A percentile compares a stretch with the other conserved stretches of the same genome.
Evolutionary conservation across 2,113 vertebrate genomes (phyloP).

Genomic region (Mirza zaza): DNA sequence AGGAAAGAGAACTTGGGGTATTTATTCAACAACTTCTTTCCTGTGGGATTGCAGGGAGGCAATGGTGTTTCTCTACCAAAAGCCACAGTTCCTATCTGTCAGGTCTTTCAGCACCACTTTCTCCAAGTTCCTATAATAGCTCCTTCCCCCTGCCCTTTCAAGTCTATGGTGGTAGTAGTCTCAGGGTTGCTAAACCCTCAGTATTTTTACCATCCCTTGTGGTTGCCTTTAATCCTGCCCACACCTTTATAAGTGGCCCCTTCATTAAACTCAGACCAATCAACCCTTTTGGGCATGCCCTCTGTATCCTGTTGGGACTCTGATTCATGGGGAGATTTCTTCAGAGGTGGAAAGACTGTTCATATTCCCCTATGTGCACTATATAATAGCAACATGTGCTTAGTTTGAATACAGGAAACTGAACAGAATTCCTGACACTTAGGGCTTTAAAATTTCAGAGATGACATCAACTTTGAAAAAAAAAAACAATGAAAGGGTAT

Average conservation of each 20-base stretch:
- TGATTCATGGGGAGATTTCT: constrained; percentile 21
- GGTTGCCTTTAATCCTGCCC: background rate
- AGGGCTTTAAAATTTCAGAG: constrained; percentile 22
- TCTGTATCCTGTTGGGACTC: background rate
- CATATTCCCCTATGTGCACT: background rate
- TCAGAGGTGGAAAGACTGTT: background rate
- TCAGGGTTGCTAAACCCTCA: background rate
- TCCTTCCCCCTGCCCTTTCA: background rate
- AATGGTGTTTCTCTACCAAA: background rate
- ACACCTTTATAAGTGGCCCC: background rate
- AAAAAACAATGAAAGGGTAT: background rate
- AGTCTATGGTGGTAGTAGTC: background rate
- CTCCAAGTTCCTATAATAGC: background rate
- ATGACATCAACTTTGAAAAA: background rate
- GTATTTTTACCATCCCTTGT: background rate
- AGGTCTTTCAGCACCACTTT: background rate
- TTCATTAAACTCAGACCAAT: background rate
- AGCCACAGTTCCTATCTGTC: background rate
- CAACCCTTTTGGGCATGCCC: background rate
- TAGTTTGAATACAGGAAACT: background rate
- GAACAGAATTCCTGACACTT: constrained; percentile 2
- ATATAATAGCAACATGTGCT: background rate
- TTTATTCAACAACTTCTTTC: background rate
- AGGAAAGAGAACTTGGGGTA: background rate
- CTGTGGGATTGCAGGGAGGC: background rate